Evolutionary conservation across 2,888 invertebrate genomes (phyloP).

Genomic region (Cecidostiba fungosa): DNA sequence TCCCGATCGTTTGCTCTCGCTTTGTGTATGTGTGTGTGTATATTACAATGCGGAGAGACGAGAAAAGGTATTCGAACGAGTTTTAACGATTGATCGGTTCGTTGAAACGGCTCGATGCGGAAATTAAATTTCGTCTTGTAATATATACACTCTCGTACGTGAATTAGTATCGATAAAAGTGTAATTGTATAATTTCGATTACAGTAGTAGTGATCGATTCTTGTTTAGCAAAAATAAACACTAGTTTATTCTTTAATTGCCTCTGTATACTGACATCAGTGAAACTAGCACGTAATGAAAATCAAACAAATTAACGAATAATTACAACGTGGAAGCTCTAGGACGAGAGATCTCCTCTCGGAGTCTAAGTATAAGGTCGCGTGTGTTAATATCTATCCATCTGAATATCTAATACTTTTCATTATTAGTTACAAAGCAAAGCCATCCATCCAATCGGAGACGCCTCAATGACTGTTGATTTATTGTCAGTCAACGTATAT

Average conservation of each 20-base stretch:
- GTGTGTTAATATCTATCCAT: slow-evolving; percentile 42
- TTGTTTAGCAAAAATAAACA: not conserved
- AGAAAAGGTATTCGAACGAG: not conserved
- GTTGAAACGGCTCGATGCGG: not conserved
- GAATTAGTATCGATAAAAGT: not conserved
- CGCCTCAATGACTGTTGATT: slow-evolving; percentile 36
- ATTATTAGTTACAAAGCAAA: slow-evolving; percentile 27
- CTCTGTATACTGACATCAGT: too few species aligned
- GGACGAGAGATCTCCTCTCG: not conserved
- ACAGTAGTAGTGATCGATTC: too few species aligned
- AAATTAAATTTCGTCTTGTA: not conserved
- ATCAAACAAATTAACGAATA: slow-evolving; percentile 40
- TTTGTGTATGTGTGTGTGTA: not conserved
- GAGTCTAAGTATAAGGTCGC: not conserved
- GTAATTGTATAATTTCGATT: too few species aligned
- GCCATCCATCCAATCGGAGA: not conserved
- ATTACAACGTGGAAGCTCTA: slow-evolving; percentile 38
- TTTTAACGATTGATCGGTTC: slow-evolving; percentile 11
- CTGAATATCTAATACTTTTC: slow-evolving; percentile 39
- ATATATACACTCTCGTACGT: not conserved
- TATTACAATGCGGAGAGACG: not conserved
- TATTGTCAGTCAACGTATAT: not conserved
- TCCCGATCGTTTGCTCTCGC: slow-evolving; percentile 6
- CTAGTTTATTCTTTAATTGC: not conserved
- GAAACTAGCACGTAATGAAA: slow-evolving; percentile 12